Evolutionary conservation across 2,113 vertebrate genomes (phyloP), one percentile per base, ranked within the genome.

Genomic region (Sapayoa aenigma): DNA sequence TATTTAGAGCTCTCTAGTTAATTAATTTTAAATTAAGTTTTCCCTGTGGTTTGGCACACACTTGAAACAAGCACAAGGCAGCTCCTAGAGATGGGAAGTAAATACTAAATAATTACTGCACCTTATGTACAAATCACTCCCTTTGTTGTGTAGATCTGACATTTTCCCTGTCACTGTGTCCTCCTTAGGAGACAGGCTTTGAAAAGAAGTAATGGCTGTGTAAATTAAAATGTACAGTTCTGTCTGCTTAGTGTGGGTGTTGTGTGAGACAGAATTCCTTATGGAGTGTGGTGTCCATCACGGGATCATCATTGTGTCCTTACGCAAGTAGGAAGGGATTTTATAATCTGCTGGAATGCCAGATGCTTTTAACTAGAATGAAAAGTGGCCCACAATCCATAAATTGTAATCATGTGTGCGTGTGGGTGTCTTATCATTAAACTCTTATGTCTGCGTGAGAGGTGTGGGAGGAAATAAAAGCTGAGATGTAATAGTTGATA

Each of bases 11-110:
- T 47, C 69, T 89, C 55, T 81, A 82, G 69, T 91, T 95, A 90
- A 82, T 93, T 93, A 77, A 83, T 81, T 93, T 84, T 30, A 78
- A 91, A 89, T 87, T 69, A 53, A 59, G 21, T 89, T 86, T 89
- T 86, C 47, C 12, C 46, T 66, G 65, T 35, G 87, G 77, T 83
- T 93, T 96, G 92, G 80, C 89, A 59, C 37, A 12, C 21, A 19
- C 20, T 95, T 88, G 74, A 68, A 91, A 75, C 14, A 68, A 78
- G 41, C 42, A 71, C 50, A 76, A 50, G 60, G 63, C 81, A 85
- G 41, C 47, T 71, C 41, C 65, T 89, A 12, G 77, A 90, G 94
- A 41, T 81, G 84, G 68, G 85, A 93, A 90, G 69, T 74, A 71
- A 89, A 53, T 82, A 50, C 50, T 87, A 88, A 90, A 67, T 60